Evolutionary conservation across 2,113 vertebrate species (phyloP), one percentile per base, ranked within the genome.

Genomic region (Engystomops pustulosus): DNA sequence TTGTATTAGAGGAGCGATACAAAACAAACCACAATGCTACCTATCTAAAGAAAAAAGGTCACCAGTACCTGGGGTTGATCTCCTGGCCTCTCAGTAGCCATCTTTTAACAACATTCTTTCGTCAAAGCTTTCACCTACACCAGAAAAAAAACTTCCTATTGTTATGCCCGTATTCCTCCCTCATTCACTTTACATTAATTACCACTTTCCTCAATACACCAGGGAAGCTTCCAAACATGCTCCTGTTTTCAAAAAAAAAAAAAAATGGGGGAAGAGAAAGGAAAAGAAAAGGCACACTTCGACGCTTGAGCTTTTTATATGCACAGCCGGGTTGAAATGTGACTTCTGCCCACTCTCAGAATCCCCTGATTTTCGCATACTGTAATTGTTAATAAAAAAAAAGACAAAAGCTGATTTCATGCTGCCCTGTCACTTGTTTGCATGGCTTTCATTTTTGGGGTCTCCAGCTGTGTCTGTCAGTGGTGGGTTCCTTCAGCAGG

Each of bases 171-270:
- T 90, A 94, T 95, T 95, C 93, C 92, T 87, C 90, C 90, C 91
- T 91, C 92, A 92, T 94, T 93, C 94, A 92, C 91, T 93, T 84
- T 92, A 93, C 93, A 95, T 94, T 94, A 95, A 95, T 95, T 93
- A 93, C 92, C 91, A 90, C 91, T 92, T 91, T 91, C 92, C 91
- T 91, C 91, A 88, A 85, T 88, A 90, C 91, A 55, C 87, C 53
- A 86, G 90, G 90, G 91, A 91, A 92, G 90, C 89, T 88, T 58
- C 90, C 91, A 89, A 93, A 93, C 89, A 90, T 87, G 87, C 85
- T 89, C 87, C 90, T 91, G 90, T 93, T 95, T 93, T 93, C 90
- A 93, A 92, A 93, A 68, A 68, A 68, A 71, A 36, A 34, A 67
- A 68, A 68, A 71, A 36, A 34, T 34, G 27, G 58, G 12, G 58